Percentiles rank a stretch among this genome's conserved stretches.
phyloP scores from a whole-genome alignment of 1,140 invertebrate species.

The Bombus cullumanus region DNA sequence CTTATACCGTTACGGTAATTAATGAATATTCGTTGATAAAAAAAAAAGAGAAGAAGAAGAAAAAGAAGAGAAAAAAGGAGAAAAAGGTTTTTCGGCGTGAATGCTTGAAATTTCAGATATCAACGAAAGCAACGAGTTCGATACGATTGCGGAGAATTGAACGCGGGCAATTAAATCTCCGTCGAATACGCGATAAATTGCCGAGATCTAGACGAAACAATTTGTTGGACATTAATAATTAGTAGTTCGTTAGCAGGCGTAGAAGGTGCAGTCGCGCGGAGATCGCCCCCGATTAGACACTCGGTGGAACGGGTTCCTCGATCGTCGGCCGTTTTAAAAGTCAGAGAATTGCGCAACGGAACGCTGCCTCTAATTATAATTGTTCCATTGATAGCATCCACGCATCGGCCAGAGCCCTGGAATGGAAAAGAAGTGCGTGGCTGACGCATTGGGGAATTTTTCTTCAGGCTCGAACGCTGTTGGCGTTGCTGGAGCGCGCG shows the following conservation, averaged over 20 bases:
- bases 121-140: not conserved
- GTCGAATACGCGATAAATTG: slow-evolving; percentile 38
- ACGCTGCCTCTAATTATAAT: slow-evolving; percentile 70
- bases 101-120: not conserved
- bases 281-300: slow-evolving; percentile 36
- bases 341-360: slow-evolving; percentile 68
- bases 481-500: slow-evolving; percentile 39
- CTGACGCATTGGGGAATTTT: slow-evolving; percentile 62
- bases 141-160: slow-evolving; percentile 37
- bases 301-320: not conserved
- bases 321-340: slow-evolving; percentile 42
- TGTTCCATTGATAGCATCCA: slow-evolving; percentile 68
- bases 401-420: slow-evolving; percentile 33
- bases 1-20: slow-evolving; percentile 4
- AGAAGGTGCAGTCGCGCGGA: slow-evolving; percentile 16
- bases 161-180: slow-evolving; percentile 34
- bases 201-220: slow-evolving; percentile 38
- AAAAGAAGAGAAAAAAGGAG: too few relatives aligned
- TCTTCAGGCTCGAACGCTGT: slow-evolving; percentile 59
- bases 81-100: not conserved
- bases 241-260: slow-evolving; percentile 36
- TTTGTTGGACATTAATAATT: slow-evolving; percentile 64
- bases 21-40: not conserved
- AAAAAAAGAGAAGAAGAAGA: too few relatives aligned
- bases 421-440: slow-evolving; percentile 53